Base-by-base conservation (phyloP, 2,888 invertebrate species). In the Pandemis cinnamomeana region DNA sequence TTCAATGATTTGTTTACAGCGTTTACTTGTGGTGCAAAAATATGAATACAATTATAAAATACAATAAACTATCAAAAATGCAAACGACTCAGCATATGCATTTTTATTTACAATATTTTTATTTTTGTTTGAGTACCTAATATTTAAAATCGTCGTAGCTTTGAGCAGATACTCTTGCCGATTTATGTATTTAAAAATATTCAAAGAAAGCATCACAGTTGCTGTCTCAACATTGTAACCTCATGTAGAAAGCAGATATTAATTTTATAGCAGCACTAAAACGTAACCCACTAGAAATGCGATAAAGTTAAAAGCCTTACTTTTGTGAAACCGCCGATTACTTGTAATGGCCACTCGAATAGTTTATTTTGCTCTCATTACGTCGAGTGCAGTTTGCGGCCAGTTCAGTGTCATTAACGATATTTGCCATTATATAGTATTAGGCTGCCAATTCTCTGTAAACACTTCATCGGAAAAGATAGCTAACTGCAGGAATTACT, bases 391-490 rank as follows among this genome's bases (percentile, higher is more conserved):
- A 64, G 66, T 62, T 76, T 46, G n/a, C 77, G 53, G 69, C 78
- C 80, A 81, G 80, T 81, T 82, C 78, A 77, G 78, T 82, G 83
- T 83, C 84, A 83, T 84, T 85, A 85, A 85, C 83, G 80, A 83
- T 80, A 84, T 84, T 81, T 78, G 68, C 82, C 81, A 87, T 88
- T 84, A 85, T 82, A 77, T 82, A 72, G 76, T 79, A 86, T 87
- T 87, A 87, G 81, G 78, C 75, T 78, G 78, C 78, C 82, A 84
- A 87, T 88, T 87, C 82, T 75, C 84, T 82, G 78, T 84, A 87
- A 87, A 86, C 84, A 84, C 80, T 86, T 87, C 83, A 83, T 80
- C 78, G 80, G 81, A 81, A 83, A 86, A 84, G 84, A 83, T 84
- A 83, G 83, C 81, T 81, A 80, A 81, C 81, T 82, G 78, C 78